Evolutionary conservation across 2,113 vertebrate species (phyloP), one percentile per base, ranked within the genome.

Genomic region (Vanacampus margaritifer): DNA sequence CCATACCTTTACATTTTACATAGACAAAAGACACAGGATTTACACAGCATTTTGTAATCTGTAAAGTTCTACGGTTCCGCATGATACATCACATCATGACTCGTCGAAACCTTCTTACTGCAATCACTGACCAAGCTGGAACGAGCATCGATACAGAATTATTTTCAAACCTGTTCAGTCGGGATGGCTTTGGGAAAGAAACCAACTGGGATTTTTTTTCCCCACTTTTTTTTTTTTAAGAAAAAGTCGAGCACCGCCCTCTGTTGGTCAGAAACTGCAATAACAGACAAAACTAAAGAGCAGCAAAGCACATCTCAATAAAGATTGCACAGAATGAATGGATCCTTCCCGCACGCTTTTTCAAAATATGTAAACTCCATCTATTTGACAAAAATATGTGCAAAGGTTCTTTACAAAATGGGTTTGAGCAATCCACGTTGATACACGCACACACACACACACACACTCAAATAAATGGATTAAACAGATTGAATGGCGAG

Each of bases 1-100:
- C 86, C 79, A 89, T 88, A 92, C 82, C 82, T 91, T 86, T 86
- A 90, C 84, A 91, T 78, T 84, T 90, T 90, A 91, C 89, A 92
- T 88, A 92, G 83, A 87, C 85, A 81, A 65, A 23, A 37, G 48
- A 50, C 46, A 36, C 63, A 35, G 63, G 87, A 89, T 89, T 87
- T 90, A 91, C 91, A 92, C 90, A 87, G 83, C 80, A 73, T 74
- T 28, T 67, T 71, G 48, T 53, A 68, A 50, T 74, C 62, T 56
- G 79, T 70, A 72, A 80, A 83, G 70, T 6, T 62, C 0, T 51
- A 53, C 26, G 68, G 68, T 82, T 73, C 54, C 62, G 76, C 76
- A 76, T 81, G 65, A 72, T 41, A 24, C n/a, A 14, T 61, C 36
- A 61, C 59, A 62, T 62, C 37, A 17, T 39, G 60, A 17, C 75